Evolutionary conservation across 2,888 invertebrate species (phyloP), one percentile per base, ranked within the genome.

Genomic region (Rhogogaster chlorosoma): DNA sequence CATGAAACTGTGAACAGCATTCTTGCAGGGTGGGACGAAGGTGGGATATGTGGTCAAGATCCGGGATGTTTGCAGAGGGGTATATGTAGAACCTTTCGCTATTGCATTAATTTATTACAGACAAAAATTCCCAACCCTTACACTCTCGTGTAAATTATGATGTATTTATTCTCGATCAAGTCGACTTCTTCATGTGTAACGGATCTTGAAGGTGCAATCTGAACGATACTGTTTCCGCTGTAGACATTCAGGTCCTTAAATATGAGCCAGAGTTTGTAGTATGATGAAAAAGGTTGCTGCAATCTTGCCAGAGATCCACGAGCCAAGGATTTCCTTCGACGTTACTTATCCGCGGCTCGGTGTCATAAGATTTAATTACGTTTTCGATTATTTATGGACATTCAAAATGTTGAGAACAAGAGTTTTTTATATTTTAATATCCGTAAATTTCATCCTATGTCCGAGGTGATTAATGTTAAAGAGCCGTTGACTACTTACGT

Each of bases 1-100:
- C 73, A 85, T 85, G 82, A 85, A 85, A 85, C 85, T 85, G 73
- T 85, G 85, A 83, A 85, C 83, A 73, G 83, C 83, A 85, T 85
- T 85, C 83, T 85, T 85, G n/a, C 57, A n/a, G 15, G 61, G 53
- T 18, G 7, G 9, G 29, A 77, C 12, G 10, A n/a, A 38, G 71
- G 38, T 22, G 18, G 70, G 36, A 36, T 45, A 15, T 70, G 36
- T 29, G 15, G 22, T 42, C 9, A 71, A 42, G 38, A 71, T 42
- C 42, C 42, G 42, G 71, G 0, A 71, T 71, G 71, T 71, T 71
- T 71, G 71, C 71, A 38, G 71, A 71, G 71, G 71, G 42, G 36
- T 71, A 38, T 26, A n/a, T n/a, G n/a, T n/a, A 36, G 38, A 38
- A 38, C 36, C 38, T 38, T 71, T 71, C 22, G 71, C 71, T 42